A percentile compares a stretch with the other conserved stretches of the same genome.
phyloP scores from a whole-genome alignment of 2,113 vertebrate species.

The Pagrus major region DNA sequence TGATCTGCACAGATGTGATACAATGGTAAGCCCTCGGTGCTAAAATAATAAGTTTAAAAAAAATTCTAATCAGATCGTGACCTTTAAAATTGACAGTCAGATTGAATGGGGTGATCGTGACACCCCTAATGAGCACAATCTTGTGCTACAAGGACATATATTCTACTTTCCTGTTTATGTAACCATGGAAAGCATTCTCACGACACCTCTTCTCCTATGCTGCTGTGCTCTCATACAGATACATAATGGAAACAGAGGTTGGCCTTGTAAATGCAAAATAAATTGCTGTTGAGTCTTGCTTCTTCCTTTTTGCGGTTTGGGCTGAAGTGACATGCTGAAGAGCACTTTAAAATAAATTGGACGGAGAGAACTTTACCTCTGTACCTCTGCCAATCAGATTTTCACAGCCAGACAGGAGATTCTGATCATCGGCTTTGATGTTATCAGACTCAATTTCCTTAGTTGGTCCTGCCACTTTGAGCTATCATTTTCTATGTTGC shows the following conservation, averaged over 20 bases:
- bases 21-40: no score
- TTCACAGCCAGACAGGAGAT: background rate
- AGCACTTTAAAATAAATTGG: conserved; percentile 10
- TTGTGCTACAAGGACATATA: background rate
- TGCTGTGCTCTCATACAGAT: background rate
- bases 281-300: background rate
- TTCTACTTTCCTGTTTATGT: background rate
- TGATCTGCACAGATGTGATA: no score
- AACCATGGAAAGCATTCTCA: background rate
- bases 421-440: background rate
- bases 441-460: background rate
- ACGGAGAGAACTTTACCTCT: background rate
- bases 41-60: no score
- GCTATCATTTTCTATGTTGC: background rate
- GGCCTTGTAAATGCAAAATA: conserved; percentile 5
- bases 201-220: background rate
- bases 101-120: no score
- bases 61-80: no score
- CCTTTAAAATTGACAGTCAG: no score
- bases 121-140: background rate
- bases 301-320: background rate
- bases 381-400: background rate
- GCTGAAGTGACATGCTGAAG: background rate
- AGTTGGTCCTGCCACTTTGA: background rate
- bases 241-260: background rate